Conservation (phyloP, 2,888 invertebrate genomes). For the Hydrotaea cyrtoneurina region DNA sequence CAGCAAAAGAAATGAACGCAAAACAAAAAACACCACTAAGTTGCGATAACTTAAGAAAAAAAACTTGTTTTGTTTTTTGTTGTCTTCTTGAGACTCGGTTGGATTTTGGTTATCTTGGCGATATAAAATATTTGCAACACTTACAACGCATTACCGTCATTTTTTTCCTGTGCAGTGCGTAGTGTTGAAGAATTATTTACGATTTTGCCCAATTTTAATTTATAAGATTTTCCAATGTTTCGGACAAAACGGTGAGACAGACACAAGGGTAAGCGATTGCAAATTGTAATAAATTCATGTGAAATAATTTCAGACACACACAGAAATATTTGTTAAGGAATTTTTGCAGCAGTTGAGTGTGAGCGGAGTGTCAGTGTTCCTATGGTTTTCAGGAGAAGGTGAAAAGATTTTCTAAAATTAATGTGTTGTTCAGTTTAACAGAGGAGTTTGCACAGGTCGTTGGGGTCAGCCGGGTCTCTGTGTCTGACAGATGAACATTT, state of each 20-base stretch:
- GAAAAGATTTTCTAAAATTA: no score
- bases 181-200: constrained; percentile 14
- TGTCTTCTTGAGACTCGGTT: not conserved
- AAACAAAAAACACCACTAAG: no score
- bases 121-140: constrained; percentile 27
- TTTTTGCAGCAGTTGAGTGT: not conserved
- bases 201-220: not conserved
- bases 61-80: constrained; percentile 21
- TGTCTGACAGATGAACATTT: no score
- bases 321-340: not conserved
- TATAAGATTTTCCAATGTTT: constrained; percentile 5
- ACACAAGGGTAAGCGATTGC: not conserved
- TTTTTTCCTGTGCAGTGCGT: not conserved
- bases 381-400: no score
- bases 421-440: no score
- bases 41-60: not conserved
- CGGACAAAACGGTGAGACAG: not conserved
- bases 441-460: no score
- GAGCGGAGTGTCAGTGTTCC: not conserved
- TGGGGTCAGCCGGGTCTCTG: no score
- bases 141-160: constrained; percentile 1
- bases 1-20: not conserved
- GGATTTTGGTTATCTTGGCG: constrained; percentile 8
- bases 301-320: not conserved
- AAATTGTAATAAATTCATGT: not conserved